phyloP scores from a whole-genome alignment of 2,113 vertebrate genomes.

The Cottus gobio region DNA sequence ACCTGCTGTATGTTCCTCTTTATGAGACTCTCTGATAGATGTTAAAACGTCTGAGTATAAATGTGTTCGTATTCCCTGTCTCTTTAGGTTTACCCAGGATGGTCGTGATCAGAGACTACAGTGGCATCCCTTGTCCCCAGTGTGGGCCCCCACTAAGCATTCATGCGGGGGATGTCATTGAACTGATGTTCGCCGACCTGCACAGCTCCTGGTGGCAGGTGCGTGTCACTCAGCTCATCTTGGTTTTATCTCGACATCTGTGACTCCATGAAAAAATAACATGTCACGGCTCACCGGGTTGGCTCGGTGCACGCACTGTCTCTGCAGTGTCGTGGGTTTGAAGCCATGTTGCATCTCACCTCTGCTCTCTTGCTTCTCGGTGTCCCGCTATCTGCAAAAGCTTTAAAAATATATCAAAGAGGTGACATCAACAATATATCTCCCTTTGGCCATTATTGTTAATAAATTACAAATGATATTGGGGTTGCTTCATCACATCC shows the following conservation, averaged over 20 bases:
- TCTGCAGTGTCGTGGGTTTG: slow-evolving; percentile 35
- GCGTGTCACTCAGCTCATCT: slow-evolving; percentile 59
- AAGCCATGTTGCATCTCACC: slow-evolving; percentile 14
- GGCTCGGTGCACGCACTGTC: slow-evolving; percentile 32
- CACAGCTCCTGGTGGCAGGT: slow-evolving; percentile 97
- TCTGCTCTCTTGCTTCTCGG: background rate
- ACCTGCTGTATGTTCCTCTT: background rate
- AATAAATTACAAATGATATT: slow-evolving; percentile 9
- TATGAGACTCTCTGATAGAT: background rate
- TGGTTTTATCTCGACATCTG: slow-evolving; percentile 62
- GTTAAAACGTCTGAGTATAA: slow-evolving; percentile 6
- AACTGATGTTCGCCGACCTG: slow-evolving; percentile 90
- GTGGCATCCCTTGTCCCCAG: slow-evolving; percentile 85
- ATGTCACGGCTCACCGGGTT: slow-evolving; percentile 33
- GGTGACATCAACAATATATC: slow-evolving; percentile 5
- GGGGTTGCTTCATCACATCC: slow-evolving; percentile 22
- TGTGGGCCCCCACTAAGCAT: slow-evolving; percentile 87
- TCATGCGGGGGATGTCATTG: slow-evolving; percentile 90
- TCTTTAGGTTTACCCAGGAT: slow-evolving; percentile 91
- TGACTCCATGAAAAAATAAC: slow-evolving; percentile 54
- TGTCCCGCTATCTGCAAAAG: background rate
- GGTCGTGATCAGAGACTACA: slow-evolving; percentile 91
- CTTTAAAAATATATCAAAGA: slow-evolving; percentile 10
- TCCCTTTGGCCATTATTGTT: slow-evolving; percentile 1
- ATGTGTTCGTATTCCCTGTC: slow-evolving; percentile 39